Conservation (phyloP, 92 coral and sea anemone species). For the Metridium senile region DNA sequence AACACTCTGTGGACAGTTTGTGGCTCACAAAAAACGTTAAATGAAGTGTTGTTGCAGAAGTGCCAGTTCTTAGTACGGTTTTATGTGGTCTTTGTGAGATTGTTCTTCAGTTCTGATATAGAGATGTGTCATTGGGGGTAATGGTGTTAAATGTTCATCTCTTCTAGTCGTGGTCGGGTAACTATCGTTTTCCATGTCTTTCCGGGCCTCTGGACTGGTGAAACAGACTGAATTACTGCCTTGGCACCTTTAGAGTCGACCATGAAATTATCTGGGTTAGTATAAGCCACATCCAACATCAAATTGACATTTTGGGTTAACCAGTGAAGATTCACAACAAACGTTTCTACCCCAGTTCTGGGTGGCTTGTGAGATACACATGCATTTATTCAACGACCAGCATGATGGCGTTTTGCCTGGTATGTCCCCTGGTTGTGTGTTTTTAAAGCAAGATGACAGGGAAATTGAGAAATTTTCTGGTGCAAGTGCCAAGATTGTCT, state of each 20-base stretch:
- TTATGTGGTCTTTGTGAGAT: neutral
- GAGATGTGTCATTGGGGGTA: conserved; percentile 57
- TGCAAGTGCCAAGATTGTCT: conserved; percentile 51
- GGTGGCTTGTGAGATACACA: conserved; percentile 70
- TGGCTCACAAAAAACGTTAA: conserved; percentile 3
- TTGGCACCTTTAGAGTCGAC: too few species aligned
- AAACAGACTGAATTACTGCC: too few species aligned
- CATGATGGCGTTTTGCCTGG: conserved; percentile 67
- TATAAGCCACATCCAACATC: too few species aligned
- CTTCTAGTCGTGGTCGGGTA: conserved; percentile 53
- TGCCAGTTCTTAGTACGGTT: neutral
- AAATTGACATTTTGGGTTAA: conserved; percentile 71
- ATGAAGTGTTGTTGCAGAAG: neutral
- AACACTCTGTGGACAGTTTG: conserved; percentile 15
- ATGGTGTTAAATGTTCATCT: conserved; percentile 22
- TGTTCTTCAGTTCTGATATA: conserved; percentile 25
- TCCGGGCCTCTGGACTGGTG: too few species aligned
- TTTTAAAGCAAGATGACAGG: conserved; percentile 45
- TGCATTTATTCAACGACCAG: conserved; percentile 52
- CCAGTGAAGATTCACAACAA: conserved; percentile 67
- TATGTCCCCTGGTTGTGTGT: conserved; percentile 51
- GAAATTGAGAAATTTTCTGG: conserved; percentile 50
- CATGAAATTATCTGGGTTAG: too few species aligned
- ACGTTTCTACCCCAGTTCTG: conserved; percentile 55
- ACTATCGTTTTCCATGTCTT: neutral